Evolutionary conservation across 2,888 invertebrate species (phyloP).

Genomic region (Agelastica alni): DNA sequence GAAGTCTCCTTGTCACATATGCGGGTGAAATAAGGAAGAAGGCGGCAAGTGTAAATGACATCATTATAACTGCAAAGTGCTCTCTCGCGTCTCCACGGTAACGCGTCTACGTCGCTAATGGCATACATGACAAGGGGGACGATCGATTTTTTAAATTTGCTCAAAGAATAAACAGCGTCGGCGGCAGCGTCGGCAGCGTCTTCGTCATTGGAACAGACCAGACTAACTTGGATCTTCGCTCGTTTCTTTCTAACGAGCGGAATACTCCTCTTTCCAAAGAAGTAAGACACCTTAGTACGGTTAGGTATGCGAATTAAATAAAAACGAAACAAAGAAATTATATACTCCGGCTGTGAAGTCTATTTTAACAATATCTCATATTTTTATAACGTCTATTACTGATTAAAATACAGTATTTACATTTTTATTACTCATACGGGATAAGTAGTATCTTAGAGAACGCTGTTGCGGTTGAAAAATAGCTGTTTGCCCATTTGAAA

Average conservation of each 20-base stretch:
- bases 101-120: conserved; percentile 56
- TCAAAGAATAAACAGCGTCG: conserved; percentile 56
- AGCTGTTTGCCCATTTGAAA: too few relatives aligned
- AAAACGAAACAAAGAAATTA: too few relatives aligned
- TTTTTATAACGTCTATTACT: too few relatives aligned
- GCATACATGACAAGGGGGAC: conserved; percentile 59
- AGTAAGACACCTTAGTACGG: conserved; percentile 24
- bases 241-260: conserved; percentile 35
- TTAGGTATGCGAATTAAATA: too few relatives aligned
- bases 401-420: too few relatives aligned
- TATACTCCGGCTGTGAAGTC: too few relatives aligned
- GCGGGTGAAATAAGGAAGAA: conserved; percentile 55
- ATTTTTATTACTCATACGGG: too few relatives aligned
- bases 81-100: conserved; percentile 58
- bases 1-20: conserved; percentile 48
- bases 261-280: conserved; percentile 31
- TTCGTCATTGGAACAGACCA: conserved; percentile 27
- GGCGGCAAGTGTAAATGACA: conserved; percentile 60
- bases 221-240: conserved; percentile 27
- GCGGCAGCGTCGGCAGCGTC: conserved; percentile 35
- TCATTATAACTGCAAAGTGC: conserved; percentile 61
- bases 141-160: conserved; percentile 60
- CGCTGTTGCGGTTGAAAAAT: too few relatives aligned
- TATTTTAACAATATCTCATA: too few relatives aligned
- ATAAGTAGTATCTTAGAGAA: too few relatives aligned